Evolutionary conservation across 2,113 vertebrate genomes (phyloP).

Genomic region (Toxotes jaculatrix): DNA sequence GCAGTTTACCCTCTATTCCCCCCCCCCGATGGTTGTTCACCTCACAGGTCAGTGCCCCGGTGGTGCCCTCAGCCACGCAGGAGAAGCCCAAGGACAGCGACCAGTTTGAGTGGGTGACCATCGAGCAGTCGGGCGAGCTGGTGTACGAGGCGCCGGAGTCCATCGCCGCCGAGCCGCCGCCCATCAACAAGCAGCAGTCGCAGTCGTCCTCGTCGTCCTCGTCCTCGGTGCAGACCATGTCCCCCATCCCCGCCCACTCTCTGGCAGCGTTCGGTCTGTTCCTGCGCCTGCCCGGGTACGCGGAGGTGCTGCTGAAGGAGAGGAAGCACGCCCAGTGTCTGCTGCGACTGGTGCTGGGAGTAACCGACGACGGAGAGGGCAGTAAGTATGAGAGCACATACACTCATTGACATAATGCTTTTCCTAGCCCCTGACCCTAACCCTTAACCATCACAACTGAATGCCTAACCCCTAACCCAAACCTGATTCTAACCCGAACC

Average conservation of each 20-base stretch:
- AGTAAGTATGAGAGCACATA: slow-evolving; percentile 87
- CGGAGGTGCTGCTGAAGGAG: slow-evolving; percentile 98
- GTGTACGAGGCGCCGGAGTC: slow-evolving; percentile 98
- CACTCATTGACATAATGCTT: too few species aligned
- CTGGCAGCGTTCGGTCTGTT: slow-evolving; percentile 98
- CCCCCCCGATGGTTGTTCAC: neutral
- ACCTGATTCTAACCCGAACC: too few species aligned
- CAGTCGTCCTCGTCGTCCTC: slow-evolving; percentile 71
- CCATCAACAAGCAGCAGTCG: slow-evolving; percentile 88
- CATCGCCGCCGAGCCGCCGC: slow-evolving; percentile 93
- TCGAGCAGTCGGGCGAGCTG: slow-evolving; percentile 96
- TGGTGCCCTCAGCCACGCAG: slow-evolving; percentile 92
- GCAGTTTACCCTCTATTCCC: neutral
- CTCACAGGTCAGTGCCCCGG: slow-evolving; percentile 94
- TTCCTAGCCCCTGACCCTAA: too few species aligned
- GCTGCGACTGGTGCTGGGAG: slow-evolving; percentile 96
- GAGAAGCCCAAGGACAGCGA: slow-evolving; percentile 99
- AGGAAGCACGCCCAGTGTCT: slow-evolving; percentile 98
- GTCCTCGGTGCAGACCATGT: slow-evolving; percentile 95
- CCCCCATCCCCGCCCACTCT: slow-evolving; percentile 97
- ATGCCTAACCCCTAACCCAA: too few species aligned
- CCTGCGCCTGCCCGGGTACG: slow-evolving; percentile 96
- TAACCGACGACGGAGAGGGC: slow-evolving; percentile 98
- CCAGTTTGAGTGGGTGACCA: slow-evolving; percentile 99
- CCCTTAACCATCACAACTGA: too few species aligned